Conservation (phyloP, 2,888 invertebrate genomes). For the Augochlorella aurata region DNA sequence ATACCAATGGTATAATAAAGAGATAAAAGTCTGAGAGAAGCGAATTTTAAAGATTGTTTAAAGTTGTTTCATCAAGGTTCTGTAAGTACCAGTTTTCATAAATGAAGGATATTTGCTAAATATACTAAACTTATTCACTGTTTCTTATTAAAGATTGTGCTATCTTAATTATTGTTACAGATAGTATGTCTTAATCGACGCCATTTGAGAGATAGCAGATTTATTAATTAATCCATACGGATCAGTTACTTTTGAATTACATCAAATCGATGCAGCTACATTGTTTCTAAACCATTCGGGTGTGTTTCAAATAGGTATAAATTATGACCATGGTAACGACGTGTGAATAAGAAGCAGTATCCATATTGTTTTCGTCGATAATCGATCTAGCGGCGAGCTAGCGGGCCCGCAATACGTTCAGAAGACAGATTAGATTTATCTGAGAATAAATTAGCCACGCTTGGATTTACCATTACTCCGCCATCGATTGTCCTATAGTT, state of each 20-base stretch:
- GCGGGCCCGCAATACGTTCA: not conserved
- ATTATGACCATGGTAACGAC: not conserved
- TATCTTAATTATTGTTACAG: too few species aligned
- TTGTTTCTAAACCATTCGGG: not conserved
- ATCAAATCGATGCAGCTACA: too few species aligned
- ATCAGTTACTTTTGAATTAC: too few species aligned
- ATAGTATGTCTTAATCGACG: too few species aligned
- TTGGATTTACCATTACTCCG: not conserved
- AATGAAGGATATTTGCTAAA: not conserved
- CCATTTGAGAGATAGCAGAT: too few species aligned
- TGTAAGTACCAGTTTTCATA: not conserved
- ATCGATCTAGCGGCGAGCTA: not conserved
- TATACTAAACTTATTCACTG: not conserved
- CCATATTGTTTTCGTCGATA: not conserved
- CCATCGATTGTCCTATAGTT: not conserved
- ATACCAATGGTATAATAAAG: constrained; percentile 17
- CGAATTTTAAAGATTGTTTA: not conserved
- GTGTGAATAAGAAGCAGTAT: not conserved
- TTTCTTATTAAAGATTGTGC: not conserved
- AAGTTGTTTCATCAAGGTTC: not conserved
- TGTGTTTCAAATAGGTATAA: not conserved
- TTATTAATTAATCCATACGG: too few species aligned
- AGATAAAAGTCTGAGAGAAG: not conserved
- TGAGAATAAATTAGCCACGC: not conserved
- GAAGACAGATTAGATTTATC: not conserved